These are phyloP conservation scores for Galendromus occidentalis DNA, from an alignment of 1,140 invertebrate genomes.

Conservation along the genomic window DNA sequence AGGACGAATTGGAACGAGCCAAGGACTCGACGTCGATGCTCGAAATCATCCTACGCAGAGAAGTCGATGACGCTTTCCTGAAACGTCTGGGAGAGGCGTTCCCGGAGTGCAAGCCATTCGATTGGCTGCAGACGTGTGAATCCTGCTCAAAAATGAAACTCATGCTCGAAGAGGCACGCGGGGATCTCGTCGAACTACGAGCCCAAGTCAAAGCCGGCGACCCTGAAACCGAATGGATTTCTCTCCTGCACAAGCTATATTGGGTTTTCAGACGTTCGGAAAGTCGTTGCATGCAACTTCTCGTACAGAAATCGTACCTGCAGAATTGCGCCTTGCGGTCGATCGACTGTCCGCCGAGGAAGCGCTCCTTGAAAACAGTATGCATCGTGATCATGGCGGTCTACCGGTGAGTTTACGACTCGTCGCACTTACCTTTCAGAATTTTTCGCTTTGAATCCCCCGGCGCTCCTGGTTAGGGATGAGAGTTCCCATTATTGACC, in stretches of 20 bases:
- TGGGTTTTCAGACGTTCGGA: constrained; percentile 1
- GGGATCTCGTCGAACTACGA: not conserved
- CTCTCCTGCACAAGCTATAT: not conserved
- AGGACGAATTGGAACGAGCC: not conserved
- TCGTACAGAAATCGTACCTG: not conserved
- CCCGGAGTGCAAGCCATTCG: not conserved
- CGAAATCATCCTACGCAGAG: not conserved
- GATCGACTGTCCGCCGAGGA: not conserved
- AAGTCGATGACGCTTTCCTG: not conserved
- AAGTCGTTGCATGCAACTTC: not conserved
- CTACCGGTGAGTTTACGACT: not conserved
- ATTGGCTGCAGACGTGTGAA: not conserved
- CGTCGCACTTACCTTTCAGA: too few species aligned
- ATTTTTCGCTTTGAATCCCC: too few species aligned
- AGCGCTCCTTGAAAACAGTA: not conserved
- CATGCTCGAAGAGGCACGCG: not conserved
- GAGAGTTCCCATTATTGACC: too few species aligned
- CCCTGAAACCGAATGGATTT: not conserved
- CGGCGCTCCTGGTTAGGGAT: too few species aligned
- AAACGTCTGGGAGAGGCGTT: not conserved
- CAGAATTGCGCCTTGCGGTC: not conserved
- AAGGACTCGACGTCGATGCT: not conserved
- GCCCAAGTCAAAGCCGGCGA: not conserved
- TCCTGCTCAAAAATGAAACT: not conserved
- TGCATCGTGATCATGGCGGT: constrained; percentile 3